Evolutionary conservation across 2,888 invertebrate genomes (phyloP).

Genomic region (Caenorhabditis macrosperma): DNA sequence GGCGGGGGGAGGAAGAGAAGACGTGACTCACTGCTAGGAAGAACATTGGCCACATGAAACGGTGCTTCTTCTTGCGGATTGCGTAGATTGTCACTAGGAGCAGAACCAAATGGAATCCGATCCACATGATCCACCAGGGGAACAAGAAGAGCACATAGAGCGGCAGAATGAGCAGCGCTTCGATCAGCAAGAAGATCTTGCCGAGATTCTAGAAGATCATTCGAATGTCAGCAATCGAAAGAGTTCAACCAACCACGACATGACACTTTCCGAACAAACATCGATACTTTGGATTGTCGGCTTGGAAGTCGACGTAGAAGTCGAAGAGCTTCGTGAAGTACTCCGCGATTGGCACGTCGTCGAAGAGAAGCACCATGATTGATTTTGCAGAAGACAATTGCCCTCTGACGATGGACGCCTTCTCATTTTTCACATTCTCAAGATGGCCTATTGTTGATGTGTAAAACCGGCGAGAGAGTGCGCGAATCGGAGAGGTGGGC

Average conservation of each 20-base stretch:
- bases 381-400: background rate
- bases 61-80: slow-evolving; percentile 64
- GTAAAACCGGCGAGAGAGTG: background rate
- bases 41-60: slow-evolving; percentile 69
- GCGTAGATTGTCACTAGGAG: slow-evolving; percentile 66
- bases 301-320: slow-evolving; percentile 63
- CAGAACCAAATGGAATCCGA: slow-evolving; percentile 57
- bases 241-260: slow-evolving; percentile 61
- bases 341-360: slow-evolving; percentile 61
- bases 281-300: slow-evolving; percentile 59
- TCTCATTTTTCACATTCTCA: slow-evolving; percentile 4
- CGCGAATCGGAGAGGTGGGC: background rate
- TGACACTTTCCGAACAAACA: slow-evolving; percentile 58
- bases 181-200: slow-evolving; percentile 48
- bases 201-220: slow-evolving; percentile 39
- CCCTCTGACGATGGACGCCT: slow-evolving; percentile 1
- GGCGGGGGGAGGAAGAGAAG: background rate
- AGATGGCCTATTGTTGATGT: background rate
- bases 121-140: slow-evolving; percentile 58
- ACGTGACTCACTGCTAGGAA: slow-evolving; percentile 57
- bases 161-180: slow-evolving; percentile 46
- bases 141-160: slow-evolving; percentile 50
- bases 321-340: slow-evolving; percentile 63
- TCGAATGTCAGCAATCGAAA: background rate
- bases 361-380: slow-evolving; percentile 54